phyloP scores from a whole-genome alignment of 2,113 vertebrate genomes.

The Ailuropoda melanoleuca region DNA sequence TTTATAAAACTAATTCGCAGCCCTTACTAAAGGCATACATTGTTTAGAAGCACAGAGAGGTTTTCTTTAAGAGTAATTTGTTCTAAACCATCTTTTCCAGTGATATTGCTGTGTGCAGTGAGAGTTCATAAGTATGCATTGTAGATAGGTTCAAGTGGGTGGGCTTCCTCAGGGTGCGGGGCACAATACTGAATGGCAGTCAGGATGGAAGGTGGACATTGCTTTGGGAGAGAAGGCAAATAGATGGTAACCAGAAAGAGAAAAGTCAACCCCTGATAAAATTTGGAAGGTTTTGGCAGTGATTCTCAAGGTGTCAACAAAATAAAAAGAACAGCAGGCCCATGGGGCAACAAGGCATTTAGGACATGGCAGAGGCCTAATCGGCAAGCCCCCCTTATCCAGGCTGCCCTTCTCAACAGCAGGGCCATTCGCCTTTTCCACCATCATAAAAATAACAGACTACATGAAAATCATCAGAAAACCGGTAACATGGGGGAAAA shows the following conservation, averaged over 20 bases:
- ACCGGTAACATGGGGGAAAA: neutral
- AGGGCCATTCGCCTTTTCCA: neutral
- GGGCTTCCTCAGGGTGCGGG: fast-evolving
- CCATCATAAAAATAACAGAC: neutral
- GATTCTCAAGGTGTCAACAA: neutral
- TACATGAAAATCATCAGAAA: neutral
- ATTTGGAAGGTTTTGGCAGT: neutral
- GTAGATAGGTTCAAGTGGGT: neutral
- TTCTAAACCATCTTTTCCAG: neutral
- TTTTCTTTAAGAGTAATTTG: slow-evolving; percentile 12
- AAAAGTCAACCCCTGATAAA: neutral
- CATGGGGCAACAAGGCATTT: neutral
- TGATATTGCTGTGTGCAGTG: neutral
- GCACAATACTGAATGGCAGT: neutral
- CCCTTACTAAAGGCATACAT: neutral
- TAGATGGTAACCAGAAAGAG: neutral
- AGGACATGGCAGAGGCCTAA: neutral
- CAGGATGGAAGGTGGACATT: neutral
- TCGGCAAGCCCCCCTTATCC: neutral
- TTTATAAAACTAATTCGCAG: neutral
- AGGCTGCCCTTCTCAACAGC: neutral
- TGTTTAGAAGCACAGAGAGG: neutral
- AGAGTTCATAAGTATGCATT: neutral
- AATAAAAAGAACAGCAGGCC: neutral
- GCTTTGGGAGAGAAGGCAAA: neutral